Percentiles rank a stretch among this genome's conserved stretches.
phyloP scores from a whole-genome alignment of 2,888 invertebrate genomes.

The Amiota minor region DNA sequence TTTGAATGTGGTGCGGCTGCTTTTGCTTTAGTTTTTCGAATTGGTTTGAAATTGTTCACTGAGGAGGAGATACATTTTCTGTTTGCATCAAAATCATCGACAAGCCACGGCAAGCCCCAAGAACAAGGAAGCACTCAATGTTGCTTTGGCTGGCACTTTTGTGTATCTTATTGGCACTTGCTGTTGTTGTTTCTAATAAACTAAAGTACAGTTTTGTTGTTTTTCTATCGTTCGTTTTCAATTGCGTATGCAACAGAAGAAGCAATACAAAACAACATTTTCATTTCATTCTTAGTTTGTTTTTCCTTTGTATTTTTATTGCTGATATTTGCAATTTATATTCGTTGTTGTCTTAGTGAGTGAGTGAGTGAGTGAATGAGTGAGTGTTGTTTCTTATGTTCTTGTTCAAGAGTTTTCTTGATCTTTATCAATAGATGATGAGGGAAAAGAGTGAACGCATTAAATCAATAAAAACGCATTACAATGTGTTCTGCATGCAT shows the following conservation, averaged over 20 bases:
- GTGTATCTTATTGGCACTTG: constrained; percentile 17
- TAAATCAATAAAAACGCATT: constrained; percentile 30
- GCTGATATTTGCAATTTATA: constrained; percentile 15
- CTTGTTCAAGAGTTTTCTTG: not conserved
- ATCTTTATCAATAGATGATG: no score
- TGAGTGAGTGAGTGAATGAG: no score
- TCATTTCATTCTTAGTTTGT: not conserved
- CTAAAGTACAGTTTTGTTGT: constrained; percentile 27
- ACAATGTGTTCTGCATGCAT: constrained; percentile 14
- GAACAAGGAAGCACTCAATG: constrained; percentile 13
- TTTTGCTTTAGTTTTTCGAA: constrained; percentile 38
- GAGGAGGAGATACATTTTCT: constrained; percentile 4
- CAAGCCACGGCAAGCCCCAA: not conserved
- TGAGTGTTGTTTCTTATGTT: not conserved
- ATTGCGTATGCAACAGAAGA: constrained; percentile 25
- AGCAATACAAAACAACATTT: not conserved
- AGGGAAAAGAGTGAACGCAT: no score
- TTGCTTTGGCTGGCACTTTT: not conserved
- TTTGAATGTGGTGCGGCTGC: not conserved
- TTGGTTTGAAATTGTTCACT: constrained; percentile 33
- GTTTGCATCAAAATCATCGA: no score
- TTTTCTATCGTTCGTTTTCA: constrained; percentile 17
- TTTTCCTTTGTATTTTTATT: constrained; percentile 8
- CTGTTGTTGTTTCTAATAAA: constrained; percentile 20
- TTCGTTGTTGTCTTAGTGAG: not conserved